These are phyloP conservation scores for Macrochelys suwanniensis DNA, from an alignment of 2,797 vertebrate genomes.

Conservation along the genomic window DNA sequence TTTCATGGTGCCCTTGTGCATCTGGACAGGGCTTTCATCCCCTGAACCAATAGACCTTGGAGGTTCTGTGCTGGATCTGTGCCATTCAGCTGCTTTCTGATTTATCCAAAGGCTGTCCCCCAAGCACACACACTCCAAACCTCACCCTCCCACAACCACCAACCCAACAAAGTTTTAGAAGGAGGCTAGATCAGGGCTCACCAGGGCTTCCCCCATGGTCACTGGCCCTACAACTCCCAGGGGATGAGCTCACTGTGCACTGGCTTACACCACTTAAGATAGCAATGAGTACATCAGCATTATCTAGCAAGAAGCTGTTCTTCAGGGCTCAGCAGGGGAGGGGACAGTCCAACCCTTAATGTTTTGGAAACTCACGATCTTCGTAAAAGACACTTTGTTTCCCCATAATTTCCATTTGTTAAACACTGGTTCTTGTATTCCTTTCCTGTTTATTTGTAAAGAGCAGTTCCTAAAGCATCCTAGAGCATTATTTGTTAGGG, in stretches of 20 bases:
- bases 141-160: not conserved
- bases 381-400: not conserved
- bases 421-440: not conserved
- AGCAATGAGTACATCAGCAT: not conserved
- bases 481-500: not conserved
- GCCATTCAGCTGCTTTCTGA: not conserved
- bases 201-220: accelerated
- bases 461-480: not conserved
- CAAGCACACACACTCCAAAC: not conserved
- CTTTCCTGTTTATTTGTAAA: not conserved
- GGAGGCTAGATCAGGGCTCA: not conserved
- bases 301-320: not conserved
- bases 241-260: accelerated
- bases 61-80: not conserved
- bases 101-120: not conserved
- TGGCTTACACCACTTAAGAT: not conserved
- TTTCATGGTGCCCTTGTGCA: not conserved
- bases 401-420: not conserved
- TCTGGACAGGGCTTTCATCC: not conserved
- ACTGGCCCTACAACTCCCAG: accelerated
- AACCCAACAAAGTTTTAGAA: not conserved
- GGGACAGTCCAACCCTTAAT: not conserved
- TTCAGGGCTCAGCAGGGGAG: not conserved
- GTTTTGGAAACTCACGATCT: not conserved
- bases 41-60: accelerated